Percentiles rank a stretch among this genome's conserved stretches.
Conservation (phyloP, 1,140 invertebrate species). For the Sesamia nonagrioides region DNA sequence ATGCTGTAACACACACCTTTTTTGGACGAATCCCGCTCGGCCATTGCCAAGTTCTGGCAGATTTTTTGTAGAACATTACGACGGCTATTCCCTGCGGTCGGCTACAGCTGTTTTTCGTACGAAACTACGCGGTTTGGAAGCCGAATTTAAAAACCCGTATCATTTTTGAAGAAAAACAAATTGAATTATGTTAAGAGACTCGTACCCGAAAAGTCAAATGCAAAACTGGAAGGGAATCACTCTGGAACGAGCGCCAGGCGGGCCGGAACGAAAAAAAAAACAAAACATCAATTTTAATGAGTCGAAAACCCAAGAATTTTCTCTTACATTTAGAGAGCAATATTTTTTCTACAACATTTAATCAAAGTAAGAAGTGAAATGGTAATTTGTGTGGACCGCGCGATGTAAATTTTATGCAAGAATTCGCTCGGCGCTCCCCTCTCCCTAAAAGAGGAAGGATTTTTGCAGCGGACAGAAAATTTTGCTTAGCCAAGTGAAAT, state of each 20-base stretch:
- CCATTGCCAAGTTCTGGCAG: conserved; percentile 73
- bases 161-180: conserved; percentile 61
- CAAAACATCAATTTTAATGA: conserved; percentile 86
- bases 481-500: conserved; percentile 87
- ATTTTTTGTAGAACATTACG: conserved; percentile 64
- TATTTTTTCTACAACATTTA: conserved; percentile 88
- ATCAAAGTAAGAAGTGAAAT: conserved; percentile 87
- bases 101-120: conserved; percentile 54
- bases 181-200: conserved; percentile 66
- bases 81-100: conserved; percentile 48
- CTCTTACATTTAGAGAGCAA: conserved; percentile 85
- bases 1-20: conserved; percentile 80
- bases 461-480: conserved; percentile 86
- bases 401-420: conserved; percentile 87
- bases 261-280: conserved; percentile 71
- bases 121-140: conserved; percentile 51
- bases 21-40: conserved; percentile 70
- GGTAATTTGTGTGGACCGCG: conserved; percentile 87
- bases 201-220: conserved; percentile 66
- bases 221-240: conserved; percentile 70
- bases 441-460: conserved; percentile 84
- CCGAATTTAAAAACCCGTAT: conserved; percentile 47
- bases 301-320: conserved; percentile 85
- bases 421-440: conserved; percentile 79
- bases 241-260: conserved; percentile 53